Evolutionary conservation across 2,888 invertebrate genomes (phyloP).

Genomic region (Ophion ellenae): DNA sequence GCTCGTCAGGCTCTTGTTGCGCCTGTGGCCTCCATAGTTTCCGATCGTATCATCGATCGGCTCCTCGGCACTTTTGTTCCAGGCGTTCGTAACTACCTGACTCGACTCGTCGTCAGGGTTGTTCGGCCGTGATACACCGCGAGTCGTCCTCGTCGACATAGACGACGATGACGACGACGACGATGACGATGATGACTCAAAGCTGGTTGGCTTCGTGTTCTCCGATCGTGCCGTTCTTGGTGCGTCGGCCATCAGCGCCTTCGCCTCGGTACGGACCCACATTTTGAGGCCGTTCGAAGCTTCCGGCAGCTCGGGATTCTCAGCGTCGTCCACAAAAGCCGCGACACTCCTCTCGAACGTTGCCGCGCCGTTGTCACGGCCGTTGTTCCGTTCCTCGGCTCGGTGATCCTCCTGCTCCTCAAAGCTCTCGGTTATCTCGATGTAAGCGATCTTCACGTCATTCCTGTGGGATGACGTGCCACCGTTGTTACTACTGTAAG

Average conservation of each 20-base stretch:
- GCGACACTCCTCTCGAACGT: conserved; percentile 84
- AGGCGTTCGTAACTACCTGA: conserved; percentile 4
- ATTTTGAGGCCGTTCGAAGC: conserved; percentile 78
- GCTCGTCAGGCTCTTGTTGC: conserved; percentile 17
- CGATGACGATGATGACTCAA: conserved; percentile 22
- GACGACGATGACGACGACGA: conserved; percentile 4
- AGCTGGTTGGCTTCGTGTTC: conserved; percentile 20
- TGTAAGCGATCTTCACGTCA: conserved; percentile 79
- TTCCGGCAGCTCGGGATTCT: conserved; percentile 77
- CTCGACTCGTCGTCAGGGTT: background rate
- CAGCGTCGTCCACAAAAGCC: conserved; percentile 84
- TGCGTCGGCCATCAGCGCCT: conserved; percentile 69
- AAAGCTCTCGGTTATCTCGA: conserved; percentile 77
- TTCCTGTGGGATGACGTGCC: conserved; percentile 56
- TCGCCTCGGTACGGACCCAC: conserved; percentile 78
- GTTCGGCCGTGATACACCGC: conserved; percentile 43
- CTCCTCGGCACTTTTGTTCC: conserved; percentile 30
- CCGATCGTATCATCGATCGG: conserved; percentile 14
- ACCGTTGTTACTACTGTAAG: conserved; percentile 44
- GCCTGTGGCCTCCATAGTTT: conserved; percentile 15
- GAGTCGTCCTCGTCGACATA: conserved; percentile 30
- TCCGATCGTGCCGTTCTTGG: conserved; percentile 24
- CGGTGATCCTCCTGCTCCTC: conserved; percentile 78
- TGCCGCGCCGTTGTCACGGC: conserved; percentile 80
- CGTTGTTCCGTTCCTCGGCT: conserved; percentile 81